Base-by-base conservation (phyloP, 2,888 invertebrate species). In the Andrena dorsata region DNA sequence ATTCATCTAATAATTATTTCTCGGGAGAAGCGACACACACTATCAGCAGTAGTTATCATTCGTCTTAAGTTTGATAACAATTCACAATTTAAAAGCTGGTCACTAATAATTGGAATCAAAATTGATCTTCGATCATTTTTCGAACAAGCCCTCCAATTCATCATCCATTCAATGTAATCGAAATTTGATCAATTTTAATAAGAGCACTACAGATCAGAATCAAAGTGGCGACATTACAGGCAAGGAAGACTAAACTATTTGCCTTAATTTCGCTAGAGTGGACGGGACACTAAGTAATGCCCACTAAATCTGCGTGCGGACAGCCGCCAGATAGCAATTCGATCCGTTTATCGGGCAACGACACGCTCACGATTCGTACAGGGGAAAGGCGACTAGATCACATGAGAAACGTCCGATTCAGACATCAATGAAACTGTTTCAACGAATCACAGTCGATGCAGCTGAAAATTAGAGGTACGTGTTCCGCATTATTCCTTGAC, bases 301-400 rank as follows among this genome's bases (percentile, higher is more conserved):
- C n/a, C 49, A 73, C 30, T 30, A 64, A 78, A 82, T 83, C 73
- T 69, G 47, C 73, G 70, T 63, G 66, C 53, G 77, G 72, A 76
- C 61, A 56, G 35, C 30, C 16, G 53, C 61, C 58, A 75, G 56
- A 66, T 26, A 74, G 51, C 75, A 53, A 61, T 58, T 73, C 58
- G 64, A 68, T 41, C 47, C 60, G 49, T 78, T 73, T 72, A 78
- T 68, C 58, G 47, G 71, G 10, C 61, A 61, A 70, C 70, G 58
- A 70, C 60, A 70, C 60, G 41, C 49, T 26, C 13, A 49, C 20
- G 26, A 10, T 23, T 56, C 56, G 23, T 23, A 26, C 56, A 8
- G 13, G 26, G 13, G 10, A 49, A 51, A 61, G 53, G 47, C 35
- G 20, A 51, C 32, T 16, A 32, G 30, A 47, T 47, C 41, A 20